Conservation (phyloP, 2,888 invertebrate genomes). For the Macrophya alboannulata region DNA sequence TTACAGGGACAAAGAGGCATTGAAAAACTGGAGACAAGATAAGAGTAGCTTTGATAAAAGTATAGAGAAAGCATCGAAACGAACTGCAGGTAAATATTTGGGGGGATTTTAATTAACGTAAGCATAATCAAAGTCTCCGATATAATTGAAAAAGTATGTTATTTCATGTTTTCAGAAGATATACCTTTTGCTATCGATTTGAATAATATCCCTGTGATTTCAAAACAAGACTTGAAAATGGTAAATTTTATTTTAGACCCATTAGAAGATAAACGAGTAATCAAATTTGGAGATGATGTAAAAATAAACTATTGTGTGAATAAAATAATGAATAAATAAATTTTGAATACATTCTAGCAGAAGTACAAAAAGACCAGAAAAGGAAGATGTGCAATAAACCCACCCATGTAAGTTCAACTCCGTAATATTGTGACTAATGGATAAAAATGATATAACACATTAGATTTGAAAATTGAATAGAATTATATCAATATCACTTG, state of each 20-base stretch:
- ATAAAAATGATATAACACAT: neutral
- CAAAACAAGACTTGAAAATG: slow-evolving; percentile 81
- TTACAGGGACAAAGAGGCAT: slow-evolving; percentile 79
- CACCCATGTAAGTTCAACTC: slow-evolving; percentile 63
- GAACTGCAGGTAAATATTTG: slow-evolving; percentile 69
- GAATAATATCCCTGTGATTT: slow-evolving; percentile 82
- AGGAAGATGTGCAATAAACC: slow-evolving; percentile 57
- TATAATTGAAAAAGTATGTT: neutral
- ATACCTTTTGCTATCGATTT: slow-evolving; percentile 79
- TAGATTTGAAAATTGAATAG: neutral
- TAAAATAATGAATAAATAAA: slow-evolving; percentile 17
- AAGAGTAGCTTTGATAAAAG: slow-evolving; percentile 76
- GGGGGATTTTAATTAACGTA: slow-evolving; percentile 4
- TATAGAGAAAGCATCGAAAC: slow-evolving; percentile 69
- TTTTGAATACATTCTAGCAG: neutral
- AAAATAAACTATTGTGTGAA: neutral
- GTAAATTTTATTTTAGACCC: slow-evolving; percentile 79
- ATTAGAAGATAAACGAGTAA: slow-evolving; percentile 57
- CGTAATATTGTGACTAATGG: neutral
- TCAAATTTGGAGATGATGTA: neutral
- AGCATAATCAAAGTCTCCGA: neutral
- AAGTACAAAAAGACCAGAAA: slow-evolving; percentile 40
- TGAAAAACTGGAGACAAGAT: slow-evolving; percentile 82
- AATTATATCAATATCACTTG: slow-evolving; percentile 9
- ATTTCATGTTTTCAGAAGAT: slow-evolving; percentile 80